phyloP scores from a whole-genome alignment of 2,888 invertebrate genomes.

The Limnephilus auricula region DNA sequence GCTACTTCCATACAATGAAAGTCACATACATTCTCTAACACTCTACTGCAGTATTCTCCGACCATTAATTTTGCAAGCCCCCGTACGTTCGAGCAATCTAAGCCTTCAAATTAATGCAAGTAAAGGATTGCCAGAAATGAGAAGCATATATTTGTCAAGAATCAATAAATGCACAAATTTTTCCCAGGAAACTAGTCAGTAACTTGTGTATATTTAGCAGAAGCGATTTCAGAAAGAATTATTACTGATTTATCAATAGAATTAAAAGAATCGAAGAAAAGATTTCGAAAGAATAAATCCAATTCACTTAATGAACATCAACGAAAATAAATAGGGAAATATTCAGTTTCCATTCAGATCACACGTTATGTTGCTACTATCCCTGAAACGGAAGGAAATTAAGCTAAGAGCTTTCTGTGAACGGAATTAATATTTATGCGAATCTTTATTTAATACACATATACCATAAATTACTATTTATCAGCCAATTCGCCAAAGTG shows the following conservation, averaged over 20 bases:
- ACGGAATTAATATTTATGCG: background rate
- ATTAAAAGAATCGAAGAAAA: background rate
- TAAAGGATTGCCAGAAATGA: background rate
- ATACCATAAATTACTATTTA: background rate
- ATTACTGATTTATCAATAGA: background rate
- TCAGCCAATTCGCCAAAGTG: background rate
- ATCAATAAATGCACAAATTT: background rate
- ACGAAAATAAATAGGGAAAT: background rate
- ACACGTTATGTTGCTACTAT: background rate
- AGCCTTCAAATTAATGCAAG: background rate
- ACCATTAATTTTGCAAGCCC: background rate
- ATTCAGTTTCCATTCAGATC: background rate
- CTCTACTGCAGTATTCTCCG: background rate
- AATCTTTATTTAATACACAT: background rate
- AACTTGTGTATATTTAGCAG: background rate
- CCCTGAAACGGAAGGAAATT: background rate
- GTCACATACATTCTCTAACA: background rate
- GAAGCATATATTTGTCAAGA: background rate
- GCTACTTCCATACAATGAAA: background rate
- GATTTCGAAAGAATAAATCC: background rate
- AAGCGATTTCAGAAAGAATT: background rate
- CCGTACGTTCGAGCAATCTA: background rate
- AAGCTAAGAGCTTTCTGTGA: background rate
- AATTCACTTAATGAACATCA: background rate
- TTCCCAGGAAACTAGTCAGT: background rate